These are phyloP conservation scores for Oncorhynchus keta DNA, from an alignment of 2,113 vertebrate species.

Conservation along the genomic window DNA sequence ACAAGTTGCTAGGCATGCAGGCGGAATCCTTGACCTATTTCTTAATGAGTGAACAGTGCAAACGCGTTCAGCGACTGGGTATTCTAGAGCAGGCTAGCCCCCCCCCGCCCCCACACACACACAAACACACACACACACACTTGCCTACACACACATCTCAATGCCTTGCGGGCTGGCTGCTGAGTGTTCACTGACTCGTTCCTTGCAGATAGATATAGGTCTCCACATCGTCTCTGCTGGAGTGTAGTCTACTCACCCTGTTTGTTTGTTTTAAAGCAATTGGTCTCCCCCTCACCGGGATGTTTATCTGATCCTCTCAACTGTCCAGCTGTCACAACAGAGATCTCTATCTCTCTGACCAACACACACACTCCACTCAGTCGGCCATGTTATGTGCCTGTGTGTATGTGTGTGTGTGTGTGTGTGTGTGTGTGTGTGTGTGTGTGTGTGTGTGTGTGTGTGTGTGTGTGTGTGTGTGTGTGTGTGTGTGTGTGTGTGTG, in stretches of 20 bases:
- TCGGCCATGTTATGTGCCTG: constrained; percentile 5
- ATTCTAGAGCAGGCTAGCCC: constrained; percentile 31
- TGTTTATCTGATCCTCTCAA: constrained; percentile 71
- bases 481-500: constrained; percentile 10
- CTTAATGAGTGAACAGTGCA: constrained; percentile 75
- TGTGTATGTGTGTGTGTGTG: constrained; percentile 18
- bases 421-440: constrained; percentile 6
- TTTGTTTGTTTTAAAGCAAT: constrained; percentile 72
- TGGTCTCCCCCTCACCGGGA: constrained; percentile 42
- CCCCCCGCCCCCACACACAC: constrained; percentile 11
- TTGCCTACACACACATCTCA: constrained; percentile 24
- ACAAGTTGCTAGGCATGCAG: constrained; percentile 75
- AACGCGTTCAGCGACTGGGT: constrained; percentile 59
- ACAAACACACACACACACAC: constrained; percentile 17
- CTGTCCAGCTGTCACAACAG: constrained; percentile 76
- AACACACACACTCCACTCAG: constrained; percentile 31
- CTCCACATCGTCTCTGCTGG: constrained; percentile 39
- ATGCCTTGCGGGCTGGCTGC: constrained; percentile 43
- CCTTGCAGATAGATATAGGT: constrained; percentile 44
- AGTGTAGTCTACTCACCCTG: constrained; percentile 43
- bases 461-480: no score
- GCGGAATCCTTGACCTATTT: constrained; percentile 83
- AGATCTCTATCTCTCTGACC: constrained; percentile 70
- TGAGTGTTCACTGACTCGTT: constrained; percentile 49
- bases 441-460: constrained; percentile 10